Base-by-base conservation (phyloP, 2,113 vertebrate species). In the Crotalus horridus region DNA sequence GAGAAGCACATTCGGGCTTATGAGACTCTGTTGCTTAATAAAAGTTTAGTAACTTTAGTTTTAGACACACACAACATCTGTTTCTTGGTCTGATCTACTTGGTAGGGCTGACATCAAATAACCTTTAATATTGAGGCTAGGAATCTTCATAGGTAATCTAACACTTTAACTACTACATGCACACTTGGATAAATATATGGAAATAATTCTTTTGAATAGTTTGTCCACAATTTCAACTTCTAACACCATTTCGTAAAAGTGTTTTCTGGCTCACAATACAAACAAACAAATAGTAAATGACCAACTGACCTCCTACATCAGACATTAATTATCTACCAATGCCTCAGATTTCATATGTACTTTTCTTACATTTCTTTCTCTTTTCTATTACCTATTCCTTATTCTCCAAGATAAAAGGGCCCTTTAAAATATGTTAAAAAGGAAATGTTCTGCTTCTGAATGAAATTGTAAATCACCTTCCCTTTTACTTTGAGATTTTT, bases 371-470 rank as follows among this genome's bases (percentile, higher is more conserved):
- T 29, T 4, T 88, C 9, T 8, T 1, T 7, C 90, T 13, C 26
- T 15, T 10, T 2, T 15, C 24, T 89, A 91, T 17, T 91, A 0
- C 29, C 74, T 29, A 7, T 24, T 90, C 48, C 39, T 69, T 89
- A 6, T 43, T 55, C 91, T 89, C 33, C 51, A 92, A 11, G 15
- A 7, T 43, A 89, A 51, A 92, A 64, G 48, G 9, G 3, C 87
- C 24, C 7, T 3, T 90, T 96, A 95, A 90, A 95, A 93, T 90
- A 93, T 93, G 87, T 69, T 15, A 33, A 90, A 48, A 87, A 46
- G 86, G 12, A 90, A 94, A 96, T 90, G 94, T 8, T 94, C 26
- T 93, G 59, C 46, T 94, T 90, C 92, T 85, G 29, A 95, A 96
- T 93, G 58, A 89, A 95, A 90, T 64, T 48, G 92, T 96, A 95